Conservation (phyloP, 2,888 invertebrate genomes). For the Drosophila heteroneura region DNA sequence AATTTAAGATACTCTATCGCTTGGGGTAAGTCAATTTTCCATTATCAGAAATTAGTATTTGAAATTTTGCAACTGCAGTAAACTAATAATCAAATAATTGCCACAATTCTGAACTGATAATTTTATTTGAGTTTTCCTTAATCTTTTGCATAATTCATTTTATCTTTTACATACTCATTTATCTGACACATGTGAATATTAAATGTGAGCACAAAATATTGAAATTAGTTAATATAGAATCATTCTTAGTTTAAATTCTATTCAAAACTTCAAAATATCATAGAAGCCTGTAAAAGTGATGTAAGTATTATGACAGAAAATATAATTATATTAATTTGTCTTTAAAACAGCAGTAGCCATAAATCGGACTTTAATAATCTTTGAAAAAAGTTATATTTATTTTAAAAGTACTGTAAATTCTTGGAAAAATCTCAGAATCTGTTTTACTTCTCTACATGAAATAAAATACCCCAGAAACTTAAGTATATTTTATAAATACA, state of each 20-base stretch:
- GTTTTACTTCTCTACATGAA: neutral
- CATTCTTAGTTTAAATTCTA: neutral
- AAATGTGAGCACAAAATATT: neutral
- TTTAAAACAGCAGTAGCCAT: neutral
- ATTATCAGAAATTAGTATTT: neutral
- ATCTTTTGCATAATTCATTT: neutral
- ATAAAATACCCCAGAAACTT: constrained; percentile 2
- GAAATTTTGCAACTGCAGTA: neutral
- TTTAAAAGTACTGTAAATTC: neutral
- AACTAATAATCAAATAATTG: neutral
- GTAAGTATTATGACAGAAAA: neutral
- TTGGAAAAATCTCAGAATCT: neutral
- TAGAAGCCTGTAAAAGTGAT: neutral
- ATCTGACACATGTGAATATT: neutral
- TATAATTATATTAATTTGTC: neutral
- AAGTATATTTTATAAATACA: constrained; percentile 10
- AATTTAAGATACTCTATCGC: constrained; percentile 3
- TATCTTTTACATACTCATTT: neutral
- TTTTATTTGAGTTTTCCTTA: neutral
- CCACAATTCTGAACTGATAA: neutral
- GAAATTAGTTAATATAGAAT: neutral
- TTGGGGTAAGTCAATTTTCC: neutral
- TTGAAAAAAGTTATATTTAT: neutral
- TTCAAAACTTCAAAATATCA: neutral
- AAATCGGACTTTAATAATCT: neutral